Evolutionary conservation across 1,140 invertebrate species (phyloP).

Genomic region (Epicauta chinensis): DNA sequence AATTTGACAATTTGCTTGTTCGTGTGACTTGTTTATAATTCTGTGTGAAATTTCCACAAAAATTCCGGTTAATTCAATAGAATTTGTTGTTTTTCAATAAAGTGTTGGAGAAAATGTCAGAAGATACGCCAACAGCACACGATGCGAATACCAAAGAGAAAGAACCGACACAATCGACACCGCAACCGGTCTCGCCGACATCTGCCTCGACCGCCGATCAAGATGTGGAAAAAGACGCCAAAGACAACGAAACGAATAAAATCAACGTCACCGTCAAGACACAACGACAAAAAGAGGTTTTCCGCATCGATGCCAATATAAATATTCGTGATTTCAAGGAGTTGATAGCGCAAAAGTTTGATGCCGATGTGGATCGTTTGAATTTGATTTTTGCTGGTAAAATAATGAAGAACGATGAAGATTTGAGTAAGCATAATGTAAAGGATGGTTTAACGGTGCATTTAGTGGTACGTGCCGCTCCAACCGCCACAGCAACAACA

Average conservation of each 20-base stretch:
- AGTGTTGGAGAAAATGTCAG: too few species aligned
- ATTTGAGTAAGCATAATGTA: slow-evolving; percentile 77
- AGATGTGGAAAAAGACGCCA: background rate
- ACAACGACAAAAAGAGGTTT: slow-evolving; percentile 83
- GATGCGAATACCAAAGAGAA: too few species aligned
- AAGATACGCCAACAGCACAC: too few species aligned
- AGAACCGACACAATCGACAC: too few species aligned
- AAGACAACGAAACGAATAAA: background rate
- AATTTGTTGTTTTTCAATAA: too few species aligned
- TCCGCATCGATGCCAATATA: slow-evolving; percentile 78
- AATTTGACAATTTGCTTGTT: too few species aligned
- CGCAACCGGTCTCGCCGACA: too few species aligned
- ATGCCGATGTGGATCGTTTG: slow-evolving; percentile 77
- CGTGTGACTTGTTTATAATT: too few species aligned
- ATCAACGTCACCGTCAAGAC: slow-evolving; percentile 80
- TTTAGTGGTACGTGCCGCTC: slow-evolving; percentile 77
- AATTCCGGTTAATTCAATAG: too few species aligned
- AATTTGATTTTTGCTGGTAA: slow-evolving; percentile 98
- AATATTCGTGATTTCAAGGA: slow-evolving; percentile 86
- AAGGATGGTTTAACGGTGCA: slow-evolving; percentile 95
- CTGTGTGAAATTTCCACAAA: too few species aligned
- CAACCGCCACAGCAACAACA: slow-evolving; percentile 51
- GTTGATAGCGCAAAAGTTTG: slow-evolving; percentile 78
- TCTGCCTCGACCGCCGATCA: background rate
- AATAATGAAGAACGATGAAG: slow-evolving; percentile 95